Base-by-base conservation (phyloP, 2,113 vertebrate genomes). In the Gulo gulo region DNA sequence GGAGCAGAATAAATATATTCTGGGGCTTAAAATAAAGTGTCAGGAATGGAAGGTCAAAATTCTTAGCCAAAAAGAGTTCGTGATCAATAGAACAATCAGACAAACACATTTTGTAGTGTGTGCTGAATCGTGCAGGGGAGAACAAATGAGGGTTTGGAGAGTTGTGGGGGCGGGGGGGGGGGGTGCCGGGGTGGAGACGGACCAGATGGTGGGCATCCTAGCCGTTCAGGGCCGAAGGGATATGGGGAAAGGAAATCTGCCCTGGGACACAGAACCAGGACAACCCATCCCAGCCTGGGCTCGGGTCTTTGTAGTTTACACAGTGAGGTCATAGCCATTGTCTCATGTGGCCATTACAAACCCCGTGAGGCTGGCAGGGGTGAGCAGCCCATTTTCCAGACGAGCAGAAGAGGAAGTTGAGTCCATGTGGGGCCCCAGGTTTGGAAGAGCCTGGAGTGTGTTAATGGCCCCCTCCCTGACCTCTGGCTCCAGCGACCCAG, bases 11-110 rank as follows among this genome's bases (percentile, higher is more conserved):
- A 83, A 89, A 81, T 78, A 74, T 88, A 87, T 96, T 96, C 96
- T 90, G 88, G 91, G 21, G 84, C 65, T 96, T 84, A 91, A 95
- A 96, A 94, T 59, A 67, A 94, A 96, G 89, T 81, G n/a, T 69
- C 88, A 92, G 29, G 94, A 87, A 88, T n/a, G 31, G 65, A 87
- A 94, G 84, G 59, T 93, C 89, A 76, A 88, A 65, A n/a, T 14
- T 50, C 84, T 79, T 67, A 87, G 31, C 76, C 21, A n/a, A 47
- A 90, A 83, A 65, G 45, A 74, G 7, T 79, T 36, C 84, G 67
- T 59, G 57, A 52, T 92, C 73, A 21, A 52, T 26, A 31, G n/a
- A 39, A 63, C 42, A 36, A 78, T 47, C 61, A 52, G 69, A 71
- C 13, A 50, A 26, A 31, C 7, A 21, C 36, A 24, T 47, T 50